These are phyloP conservation scores for Amiota mariae DNA, from an alignment of 2,888 invertebrate species.

Conservation along the genomic window DNA sequence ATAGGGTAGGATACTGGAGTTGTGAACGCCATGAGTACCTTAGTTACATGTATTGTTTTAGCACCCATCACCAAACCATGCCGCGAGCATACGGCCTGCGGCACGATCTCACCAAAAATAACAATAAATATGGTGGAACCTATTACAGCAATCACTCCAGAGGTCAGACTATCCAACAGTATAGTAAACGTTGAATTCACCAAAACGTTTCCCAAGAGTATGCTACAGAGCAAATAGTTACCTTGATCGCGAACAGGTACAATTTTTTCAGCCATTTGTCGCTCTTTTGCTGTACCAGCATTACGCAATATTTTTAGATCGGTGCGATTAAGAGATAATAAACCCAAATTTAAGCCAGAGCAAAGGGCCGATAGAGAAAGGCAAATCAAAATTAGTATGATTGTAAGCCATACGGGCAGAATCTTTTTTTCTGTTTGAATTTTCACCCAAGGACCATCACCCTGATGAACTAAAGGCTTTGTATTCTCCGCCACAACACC, in stretches of 20 bases:
- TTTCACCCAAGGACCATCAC: slow-evolving; percentile 78
- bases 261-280: slow-evolving; percentile 88
- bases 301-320: slow-evolving; percentile 95
- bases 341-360: slow-evolving; percentile 95
- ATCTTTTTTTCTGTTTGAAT: slow-evolving; percentile 80
- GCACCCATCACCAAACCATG: slow-evolving; percentile 98
- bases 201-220: slow-evolving; percentile 86
- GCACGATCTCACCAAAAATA: slow-evolving; percentile 96
- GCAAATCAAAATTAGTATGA: slow-evolving; percentile 82
- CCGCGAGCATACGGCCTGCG: slow-evolving; percentile 94
- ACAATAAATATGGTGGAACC: slow-evolving; percentile 95
- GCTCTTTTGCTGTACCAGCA: slow-evolving; percentile 90
- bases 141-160: slow-evolving; percentile 91
- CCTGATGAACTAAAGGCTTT: slow-evolving; percentile 79
- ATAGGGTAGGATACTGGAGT: slow-evolving; percentile 95
- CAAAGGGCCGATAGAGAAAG: slow-evolving; percentile 93
- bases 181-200: slow-evolving; percentile 98
- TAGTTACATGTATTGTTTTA: slow-evolving; percentile 93
- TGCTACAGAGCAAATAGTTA: slow-evolving; percentile 93
- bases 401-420: slow-evolving; percentile 85
- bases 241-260: slow-evolving; percentile 94
- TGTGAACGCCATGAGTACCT: slow-evolving; percentile 94
- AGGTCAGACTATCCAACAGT: slow-evolving; percentile 93
- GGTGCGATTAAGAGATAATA: slow-evolving; percentile 96
- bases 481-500: slow-evolving; percentile 47